Conservation (phyloP, 2,797 vertebrate genomes). For the Sebastes aleutianus region DNA sequence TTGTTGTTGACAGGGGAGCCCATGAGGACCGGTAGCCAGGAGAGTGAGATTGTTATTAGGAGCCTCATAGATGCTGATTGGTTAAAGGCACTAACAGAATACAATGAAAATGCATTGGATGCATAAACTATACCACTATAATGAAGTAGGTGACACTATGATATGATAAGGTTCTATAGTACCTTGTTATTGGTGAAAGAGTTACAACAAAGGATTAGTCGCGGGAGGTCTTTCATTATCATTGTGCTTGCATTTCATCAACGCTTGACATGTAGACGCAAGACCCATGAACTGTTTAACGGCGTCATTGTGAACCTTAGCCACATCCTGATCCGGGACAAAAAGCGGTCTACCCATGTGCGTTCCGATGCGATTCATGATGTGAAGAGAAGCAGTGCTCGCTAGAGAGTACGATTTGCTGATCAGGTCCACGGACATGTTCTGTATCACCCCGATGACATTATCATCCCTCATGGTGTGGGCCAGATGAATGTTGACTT, state of each 20-base stretch:
- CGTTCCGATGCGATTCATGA: slow-evolving; percentile 10
- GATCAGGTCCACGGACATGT: slow-evolving; percentile 33
- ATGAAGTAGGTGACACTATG: too few species aligned
- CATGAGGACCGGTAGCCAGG: neutral
- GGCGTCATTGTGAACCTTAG: slow-evolving; percentile 10
- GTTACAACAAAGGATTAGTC: neutral
- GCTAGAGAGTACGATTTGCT: slow-evolving; percentile 4
- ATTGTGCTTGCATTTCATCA: slow-evolving; percentile 1
- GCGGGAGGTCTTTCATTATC: neutral
- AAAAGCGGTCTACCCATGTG: slow-evolving; percentile 11
- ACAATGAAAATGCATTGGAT: too few species aligned
- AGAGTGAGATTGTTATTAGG: neutral
- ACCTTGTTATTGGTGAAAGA: neutral
- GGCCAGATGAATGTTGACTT: slow-evolving; percentile 16
- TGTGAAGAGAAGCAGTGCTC: neutral
- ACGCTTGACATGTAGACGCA: neutral
- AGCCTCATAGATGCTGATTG: neutral
- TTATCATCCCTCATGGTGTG: neutral
- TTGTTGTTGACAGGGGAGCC: neutral
- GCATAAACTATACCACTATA: too few species aligned
- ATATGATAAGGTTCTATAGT: neutral
- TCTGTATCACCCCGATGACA: neutral
- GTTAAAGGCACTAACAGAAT: too few species aligned
- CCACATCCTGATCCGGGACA: neutral
- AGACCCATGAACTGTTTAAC: slow-evolving; percentile 29